Evolutionary conservation across 1,140 invertebrate genomes (phyloP), one percentile per base, ranked within the genome.

Genomic region (Magallana angulata): DNA sequence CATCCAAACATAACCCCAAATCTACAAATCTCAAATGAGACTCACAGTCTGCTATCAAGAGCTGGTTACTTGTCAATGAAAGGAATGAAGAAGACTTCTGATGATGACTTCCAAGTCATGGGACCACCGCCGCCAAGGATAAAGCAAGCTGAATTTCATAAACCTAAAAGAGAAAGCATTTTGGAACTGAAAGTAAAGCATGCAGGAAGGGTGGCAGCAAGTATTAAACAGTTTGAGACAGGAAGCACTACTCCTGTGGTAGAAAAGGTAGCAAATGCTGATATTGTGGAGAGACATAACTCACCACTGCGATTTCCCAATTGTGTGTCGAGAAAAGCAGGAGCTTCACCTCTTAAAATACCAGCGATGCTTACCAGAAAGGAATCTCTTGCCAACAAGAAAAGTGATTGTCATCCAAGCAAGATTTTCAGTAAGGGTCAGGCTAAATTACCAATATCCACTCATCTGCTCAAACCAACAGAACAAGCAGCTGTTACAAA

Each of bases 1-100:
- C 90, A 90, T n/a, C 89, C 85, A 80, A 93, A 93, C 82, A 88
- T 90, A 14, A 92, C 92, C 84, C 93, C 93, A 8, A 92, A 94
- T 60, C 80, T 94, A 57, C 91, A 93, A 83, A 93, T 94, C 14
- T 92, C 90, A 5, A 84, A 88, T 59, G 92, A 94, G 76, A 94
- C 93, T 18, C 93, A 93, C 58, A 93, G 92, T 58, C 64, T 94
- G 7, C 84, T 94, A 48, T 89, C 92, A 12, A 90, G 92, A 81
- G 93, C 93, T 62, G 92, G 93, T 14, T 93, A 90, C 86, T 82
- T 94, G 57, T 76, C 88, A 56, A 89, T 30, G 58, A 91, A 87
- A 88, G 81, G 56, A 80, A 84, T 57, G 58, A 62, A 64, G 58
- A 82, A 62, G 14, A 81, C 62, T 8, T 60, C 76, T 16, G 62